phyloP scores from a whole-genome alignment of 2,113 vertebrate species.

The Noctilio leporinus region DNA sequence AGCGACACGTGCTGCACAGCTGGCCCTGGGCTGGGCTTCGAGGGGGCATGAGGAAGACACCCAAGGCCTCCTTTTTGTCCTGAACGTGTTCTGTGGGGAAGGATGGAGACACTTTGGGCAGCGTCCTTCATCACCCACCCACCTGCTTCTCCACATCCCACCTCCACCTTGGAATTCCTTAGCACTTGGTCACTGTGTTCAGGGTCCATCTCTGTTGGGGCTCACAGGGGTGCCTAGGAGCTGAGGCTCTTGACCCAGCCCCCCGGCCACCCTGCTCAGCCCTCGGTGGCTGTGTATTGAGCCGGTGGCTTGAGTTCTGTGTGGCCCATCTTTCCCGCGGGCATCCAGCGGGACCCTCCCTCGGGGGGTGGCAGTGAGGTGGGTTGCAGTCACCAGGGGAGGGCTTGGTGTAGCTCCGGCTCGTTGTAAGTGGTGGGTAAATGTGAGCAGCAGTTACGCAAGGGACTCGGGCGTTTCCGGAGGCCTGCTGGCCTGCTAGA shows the following conservation, averaged over 20 bases:
- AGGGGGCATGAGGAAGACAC: neutral
- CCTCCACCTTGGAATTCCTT: neutral
- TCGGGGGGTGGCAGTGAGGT: neutral
- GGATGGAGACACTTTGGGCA: neutral
- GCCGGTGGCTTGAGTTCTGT: neutral
- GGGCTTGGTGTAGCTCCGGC: neutral
- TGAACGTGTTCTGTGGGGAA: neutral
- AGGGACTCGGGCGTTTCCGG: neutral
- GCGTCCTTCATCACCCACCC: neutral
- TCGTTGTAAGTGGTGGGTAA: neutral
- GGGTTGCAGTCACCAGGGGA: neutral
- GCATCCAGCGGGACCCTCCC: neutral
- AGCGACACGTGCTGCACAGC: neutral
- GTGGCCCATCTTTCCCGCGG: neutral
- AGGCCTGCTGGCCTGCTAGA: neutral
- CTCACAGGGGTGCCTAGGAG: neutral
- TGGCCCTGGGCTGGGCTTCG: neutral
- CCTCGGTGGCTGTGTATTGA: neutral
- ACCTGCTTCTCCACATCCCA: accelerated
- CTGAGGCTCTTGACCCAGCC: neutral
- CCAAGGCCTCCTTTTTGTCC: neutral
- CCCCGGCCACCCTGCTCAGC: neutral
- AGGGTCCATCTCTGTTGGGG: neutral
- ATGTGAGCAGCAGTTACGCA: accelerated
- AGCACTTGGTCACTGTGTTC: neutral